Base-by-base conservation (phyloP, 2,797 vertebrate genomes). In the Malacoctenus gilli region DNA sequence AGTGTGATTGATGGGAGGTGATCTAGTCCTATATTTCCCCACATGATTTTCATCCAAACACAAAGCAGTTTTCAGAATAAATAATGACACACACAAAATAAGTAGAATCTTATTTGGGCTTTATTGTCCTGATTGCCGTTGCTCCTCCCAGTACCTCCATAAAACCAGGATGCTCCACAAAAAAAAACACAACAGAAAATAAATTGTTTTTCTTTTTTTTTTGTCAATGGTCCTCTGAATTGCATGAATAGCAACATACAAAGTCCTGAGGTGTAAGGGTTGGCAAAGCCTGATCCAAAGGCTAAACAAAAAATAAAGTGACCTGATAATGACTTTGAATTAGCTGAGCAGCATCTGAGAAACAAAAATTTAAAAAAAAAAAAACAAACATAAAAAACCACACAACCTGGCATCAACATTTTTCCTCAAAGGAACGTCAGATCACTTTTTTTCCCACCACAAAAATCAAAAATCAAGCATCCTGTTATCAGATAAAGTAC, bases 201-300 rank as follows among this genome's bases (percentile, higher is more conserved):
- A n/a, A 61, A 34, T 15, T 1, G 10, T n/a, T n/a, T 4, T 8
- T 1, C 9, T 32, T 32, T 37, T 46, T 15, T 47, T 74, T 15
- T 46, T 46, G 8, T 54, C 32, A 15, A 32, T 50, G 49, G 54
- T 72, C 58, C 43, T 62, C 64, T 58, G 57, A 19, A 75, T 15
- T 19, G 36, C 18, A 12, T 68, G 21, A 68, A 76, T 41, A 70
- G 23, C 51, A 40, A 64, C 9, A 13, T 35, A 69, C 44, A 55
- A 44, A 78, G 59, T 70, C 70, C 72, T 81, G 87, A 90, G 86
- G 85, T 85, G 86, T 65, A 84, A 41, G 55, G 31, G 54, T 83
- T 64, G 73, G 71, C 66, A 81, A 72, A 56, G 58, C 54, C 71
- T 78, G 31, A 40, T 12, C 22, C 25, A 60, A 40, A 56, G 62